These are phyloP conservation scores for Vidua macroura DNA, from an alignment of 2,113 vertebrate genomes.

Conservation along the genomic window DNA sequence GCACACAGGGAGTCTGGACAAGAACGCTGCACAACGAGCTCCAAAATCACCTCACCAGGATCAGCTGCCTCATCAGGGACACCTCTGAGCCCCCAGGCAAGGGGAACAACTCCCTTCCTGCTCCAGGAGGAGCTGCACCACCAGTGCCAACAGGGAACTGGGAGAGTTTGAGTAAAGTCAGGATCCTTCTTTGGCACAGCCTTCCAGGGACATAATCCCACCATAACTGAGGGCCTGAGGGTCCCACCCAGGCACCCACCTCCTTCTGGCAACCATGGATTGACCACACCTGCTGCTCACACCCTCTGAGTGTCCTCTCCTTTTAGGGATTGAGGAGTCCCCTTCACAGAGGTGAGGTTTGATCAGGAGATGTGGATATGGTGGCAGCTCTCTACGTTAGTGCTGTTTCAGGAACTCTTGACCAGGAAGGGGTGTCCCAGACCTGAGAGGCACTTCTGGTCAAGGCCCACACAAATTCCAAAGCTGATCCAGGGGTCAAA, in stretches of 20 bases:
- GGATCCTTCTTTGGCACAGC: not conserved
- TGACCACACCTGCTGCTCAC: not conserved
- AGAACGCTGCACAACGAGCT: not conserved
- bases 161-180: not conserved
- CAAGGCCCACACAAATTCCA: not conserved
- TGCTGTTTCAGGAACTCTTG: not conserved
- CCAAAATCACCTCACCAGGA: not conserved
- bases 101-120: not conserved
- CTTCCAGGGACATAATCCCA: not conserved
- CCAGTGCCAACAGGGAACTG: not conserved
- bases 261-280: not conserved
- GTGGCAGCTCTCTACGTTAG: not conserved
- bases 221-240: not conserved
- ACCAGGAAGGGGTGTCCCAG: not conserved
- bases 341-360: not conserved
- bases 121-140: not conserved
- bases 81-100: not conserved
- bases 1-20: not conserved
- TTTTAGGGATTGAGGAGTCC: not conserved
- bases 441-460: not conserved
- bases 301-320: not conserved
- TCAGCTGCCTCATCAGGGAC: not conserved
- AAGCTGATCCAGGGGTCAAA: not conserved
- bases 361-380: not conserved
- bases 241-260: not conserved